These are phyloP conservation scores for Lophochroa leadbeateri DNA, from an alignment of 2,113 vertebrate species.

Conservation along the genomic window DNA sequence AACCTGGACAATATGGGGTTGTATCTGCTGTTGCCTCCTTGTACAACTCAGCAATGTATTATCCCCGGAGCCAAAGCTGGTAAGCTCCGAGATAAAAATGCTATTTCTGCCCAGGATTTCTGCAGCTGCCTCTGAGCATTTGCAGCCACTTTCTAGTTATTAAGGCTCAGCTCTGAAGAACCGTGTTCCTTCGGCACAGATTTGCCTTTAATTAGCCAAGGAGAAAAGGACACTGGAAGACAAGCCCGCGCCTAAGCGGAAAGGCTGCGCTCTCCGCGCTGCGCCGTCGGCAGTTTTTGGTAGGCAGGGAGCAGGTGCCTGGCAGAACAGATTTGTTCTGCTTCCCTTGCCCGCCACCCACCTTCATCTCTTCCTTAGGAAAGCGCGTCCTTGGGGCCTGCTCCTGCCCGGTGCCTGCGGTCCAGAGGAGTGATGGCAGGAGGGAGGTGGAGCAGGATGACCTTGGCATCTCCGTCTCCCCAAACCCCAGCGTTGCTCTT, in stretches of 20 bases:
- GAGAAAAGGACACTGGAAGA: constrained; percentile 54
- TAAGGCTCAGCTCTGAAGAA: background rate
- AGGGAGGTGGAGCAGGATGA: background rate
- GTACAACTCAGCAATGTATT: background rate
- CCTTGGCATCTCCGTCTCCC: background rate
- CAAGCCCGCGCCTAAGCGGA: background rate
- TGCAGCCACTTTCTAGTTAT: background rate
- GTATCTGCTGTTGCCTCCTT: background rate
- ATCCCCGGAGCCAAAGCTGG: background rate
- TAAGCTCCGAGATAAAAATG: constrained; percentile 30
- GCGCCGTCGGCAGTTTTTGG: background rate
- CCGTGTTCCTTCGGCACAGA: constrained; percentile 10
- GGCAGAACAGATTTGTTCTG: constrained; percentile 47
- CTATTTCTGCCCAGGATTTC: constrained; percentile 42
- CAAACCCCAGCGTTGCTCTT: rapidly evolving
- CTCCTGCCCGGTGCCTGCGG: background rate
- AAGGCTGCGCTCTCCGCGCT: background rate
- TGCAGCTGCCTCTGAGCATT: constrained; percentile 9
- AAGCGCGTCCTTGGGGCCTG: background rate
- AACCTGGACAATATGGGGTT: rapidly evolving
- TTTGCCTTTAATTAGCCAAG: constrained; percentile 64
- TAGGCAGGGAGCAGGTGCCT: constrained; percentile 63
- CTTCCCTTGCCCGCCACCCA: background rate
- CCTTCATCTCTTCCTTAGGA: background rate
- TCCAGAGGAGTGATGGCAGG: rapidly evolving